Evolutionary conservation across 2,797 vertebrate species (phyloP), one percentile per base, ranked within the genome.

Genomic region (Sternarchorhynchus goeldii): DNA sequence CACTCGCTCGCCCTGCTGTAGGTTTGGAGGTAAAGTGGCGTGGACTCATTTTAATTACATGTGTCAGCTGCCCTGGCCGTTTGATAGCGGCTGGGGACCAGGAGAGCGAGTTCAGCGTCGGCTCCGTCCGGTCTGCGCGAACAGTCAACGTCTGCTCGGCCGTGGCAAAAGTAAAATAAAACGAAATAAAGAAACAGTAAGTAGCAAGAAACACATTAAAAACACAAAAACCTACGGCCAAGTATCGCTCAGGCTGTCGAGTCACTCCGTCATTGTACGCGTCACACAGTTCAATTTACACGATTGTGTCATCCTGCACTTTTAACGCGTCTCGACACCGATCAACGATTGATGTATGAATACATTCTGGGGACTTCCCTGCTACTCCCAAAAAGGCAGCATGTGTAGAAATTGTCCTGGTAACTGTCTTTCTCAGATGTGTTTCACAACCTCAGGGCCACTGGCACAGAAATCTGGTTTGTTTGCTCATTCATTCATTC

Each of bases 21-120:
- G 95, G 95, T 97, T 95, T 93, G 94, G 94, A 95, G 94, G 95
- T 96, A 96, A 95, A 94, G 95, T 94, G 91, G 92, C 93, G 90
- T 91, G 93, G 93, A 92, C 92, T 92, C 92, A 94, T 96, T 85
- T 97, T 98, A 98, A 98, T 98, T 97, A 98, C 95, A 95, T 87
- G 92, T 96, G 95, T 96, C 96, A 95, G 93, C 95, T 94, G 95
- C 94, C 94, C 93, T 92, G 93, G 92, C 84, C 94, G 53, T 14
- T 70, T 95, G 34, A 58, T 65, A 14, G 16, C 36, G 96, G 93
- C 93, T 95, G 10, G 41, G 12, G 95, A 95, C 95, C 95, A 95
- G 94, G 94, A 93, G 93, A 94, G 92, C 95, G 92, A 91, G 92
- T 94, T 95, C 91, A 87, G 73, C 87, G 89, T 86, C 87, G 82